Evolutionary conservation across 2,113 vertebrate species (phyloP), one percentile per base, ranked within the genome.

Genomic region (Misgurnus anguillicaudatus): DNA sequence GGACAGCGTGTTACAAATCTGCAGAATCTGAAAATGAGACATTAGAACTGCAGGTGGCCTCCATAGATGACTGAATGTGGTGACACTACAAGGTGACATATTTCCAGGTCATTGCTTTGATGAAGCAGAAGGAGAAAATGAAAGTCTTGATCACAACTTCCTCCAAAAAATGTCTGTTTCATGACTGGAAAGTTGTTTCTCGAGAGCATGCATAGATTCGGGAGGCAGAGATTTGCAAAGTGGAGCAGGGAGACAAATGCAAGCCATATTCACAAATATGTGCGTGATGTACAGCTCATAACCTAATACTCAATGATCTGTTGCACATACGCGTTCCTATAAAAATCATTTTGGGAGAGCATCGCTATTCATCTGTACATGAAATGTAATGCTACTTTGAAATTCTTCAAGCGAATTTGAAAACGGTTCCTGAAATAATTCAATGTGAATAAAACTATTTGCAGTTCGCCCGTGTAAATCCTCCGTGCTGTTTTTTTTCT

Each of bases 381-480:
- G 41, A 39, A 79, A 63, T 41, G n/a, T 11, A 62, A 19, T 19
- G 14, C 57, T 41, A 47, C 39, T 58, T 72, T 21, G 57, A 16
- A 61, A 48, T 70, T 60, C 14, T 57, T 53, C 24, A 58, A 48
- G 14, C 7, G 31, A 64, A 75, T 67, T 45, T 55, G 47, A 55
- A 51, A 38, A 71, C 11, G 53, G 64, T 63, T 77, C 60, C 71
- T 60, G 51, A 63, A 73, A 68, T 66, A 80, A 80, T 74, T 74
- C 45, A 63, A 65, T 53, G 80, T 31, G 75, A 80, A 78, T 78
- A 47, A 69, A 83, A 45, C 71, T 68, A 63, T 77, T 77, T 80
- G 70, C 68, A n/a, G 68, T 77, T 58, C 16, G 53, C 72, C 82
- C 68, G 78, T 84, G 51, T 79, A 62, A 80, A 80, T 80, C 64